Conservation (phyloP, 2,888 invertebrate genomes). For the Drosophila rubida region DNA sequence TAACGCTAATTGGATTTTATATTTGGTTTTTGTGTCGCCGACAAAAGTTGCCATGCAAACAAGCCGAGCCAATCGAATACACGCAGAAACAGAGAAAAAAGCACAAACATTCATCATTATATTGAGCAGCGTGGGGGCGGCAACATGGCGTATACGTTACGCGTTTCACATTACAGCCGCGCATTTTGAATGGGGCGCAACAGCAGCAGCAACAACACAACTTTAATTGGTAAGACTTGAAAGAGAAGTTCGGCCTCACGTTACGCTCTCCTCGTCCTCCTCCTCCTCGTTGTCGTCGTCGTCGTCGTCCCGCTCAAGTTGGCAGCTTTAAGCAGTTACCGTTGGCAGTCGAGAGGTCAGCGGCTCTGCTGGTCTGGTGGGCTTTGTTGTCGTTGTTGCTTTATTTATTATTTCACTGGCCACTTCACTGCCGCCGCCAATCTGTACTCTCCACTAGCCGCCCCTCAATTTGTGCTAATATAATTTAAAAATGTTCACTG, state of each 20-base stretch:
- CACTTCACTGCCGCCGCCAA: neutral
- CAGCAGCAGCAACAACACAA: conserved; percentile 13
- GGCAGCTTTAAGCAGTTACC: conserved; percentile 10
- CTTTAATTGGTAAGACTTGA: conserved; percentile 67
- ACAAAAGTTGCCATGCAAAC: conserved; percentile 76
- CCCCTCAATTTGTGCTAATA: conserved; percentile 68
- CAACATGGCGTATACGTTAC: conserved; percentile 69
- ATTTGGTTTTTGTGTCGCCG: conserved; percentile 42
- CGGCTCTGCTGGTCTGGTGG: conserved; percentile 27
- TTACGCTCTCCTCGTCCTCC: neutral
- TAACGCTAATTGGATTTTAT: conserved; percentile 65
- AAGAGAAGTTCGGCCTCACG: conserved; percentile 26
- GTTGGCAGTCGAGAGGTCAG: conserved; percentile 18
- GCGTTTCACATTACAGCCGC: conserved; percentile 54
- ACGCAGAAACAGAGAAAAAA: neutral
- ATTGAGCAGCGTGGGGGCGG: conserved; percentile 9
- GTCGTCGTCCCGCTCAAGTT: conserved; percentile 10
- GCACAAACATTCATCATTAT: conserved; percentile 47
- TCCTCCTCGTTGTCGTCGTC: too few species aligned
- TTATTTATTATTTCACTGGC: conserved; percentile 65
- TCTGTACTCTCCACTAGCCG: conserved; percentile 18
- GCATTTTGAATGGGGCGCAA: conserved; percentile 3
- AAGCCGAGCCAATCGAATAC: conserved; percentile 28
- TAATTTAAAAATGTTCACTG: conserved; percentile 68
- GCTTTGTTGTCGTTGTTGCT: conserved; percentile 36